phyloP scores from a whole-genome alignment of 2,888 invertebrate genomes.

The Macropis europaea region DNA sequence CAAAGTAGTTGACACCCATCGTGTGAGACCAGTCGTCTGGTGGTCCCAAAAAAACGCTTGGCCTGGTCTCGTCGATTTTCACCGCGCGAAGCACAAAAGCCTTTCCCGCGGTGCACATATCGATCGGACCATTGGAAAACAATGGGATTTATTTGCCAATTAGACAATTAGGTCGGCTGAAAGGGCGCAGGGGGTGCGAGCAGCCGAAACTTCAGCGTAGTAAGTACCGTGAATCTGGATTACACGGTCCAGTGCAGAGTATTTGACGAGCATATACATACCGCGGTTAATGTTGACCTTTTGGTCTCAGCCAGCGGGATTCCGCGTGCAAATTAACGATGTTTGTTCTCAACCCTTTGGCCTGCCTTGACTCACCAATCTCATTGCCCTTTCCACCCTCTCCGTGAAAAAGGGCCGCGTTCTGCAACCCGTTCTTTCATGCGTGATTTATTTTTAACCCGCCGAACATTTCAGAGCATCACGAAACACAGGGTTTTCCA shows the following conservation, averaged over 20 bases:
- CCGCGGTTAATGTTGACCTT: conserved; percentile 78
- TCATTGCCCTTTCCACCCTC: conserved; percentile 12
- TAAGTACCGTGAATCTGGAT: conserved; percentile 65
- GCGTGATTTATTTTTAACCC: conserved; percentile 6
- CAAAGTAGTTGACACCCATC: conserved; percentile 39
- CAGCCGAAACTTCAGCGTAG: conserved; percentile 51
- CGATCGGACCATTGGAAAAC: conserved; percentile 68
- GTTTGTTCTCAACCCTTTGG: conserved; percentile 76
- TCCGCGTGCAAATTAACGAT: conserved; percentile 78
- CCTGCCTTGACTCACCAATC: conserved; percentile 50
- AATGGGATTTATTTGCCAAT: conserved; percentile 77
- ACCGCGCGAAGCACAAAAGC: conserved; percentile 25
- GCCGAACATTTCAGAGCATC: neutral
- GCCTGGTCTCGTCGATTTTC: conserved; percentile 7
- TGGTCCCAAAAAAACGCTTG: conserved; percentile 14
- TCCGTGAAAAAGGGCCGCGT: neutral
- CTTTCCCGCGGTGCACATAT: conserved; percentile 43
- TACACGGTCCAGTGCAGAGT: conserved; percentile 76
- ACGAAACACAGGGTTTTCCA: no score
- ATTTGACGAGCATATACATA: conserved; percentile 73
- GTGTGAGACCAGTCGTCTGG: conserved; percentile 36
- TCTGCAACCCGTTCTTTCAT: neutral
- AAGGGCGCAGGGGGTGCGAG: conserved; percentile 43
- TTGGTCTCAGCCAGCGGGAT: conserved; percentile 70
- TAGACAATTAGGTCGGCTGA: conserved; percentile 72